Percentiles rank a stretch among this genome's conserved stretches.
These are phyloP conservation scores for Gila orcuttii DNA, from an alignment of 2,113 vertebrate species.

Conservation along the genomic window DNA sequence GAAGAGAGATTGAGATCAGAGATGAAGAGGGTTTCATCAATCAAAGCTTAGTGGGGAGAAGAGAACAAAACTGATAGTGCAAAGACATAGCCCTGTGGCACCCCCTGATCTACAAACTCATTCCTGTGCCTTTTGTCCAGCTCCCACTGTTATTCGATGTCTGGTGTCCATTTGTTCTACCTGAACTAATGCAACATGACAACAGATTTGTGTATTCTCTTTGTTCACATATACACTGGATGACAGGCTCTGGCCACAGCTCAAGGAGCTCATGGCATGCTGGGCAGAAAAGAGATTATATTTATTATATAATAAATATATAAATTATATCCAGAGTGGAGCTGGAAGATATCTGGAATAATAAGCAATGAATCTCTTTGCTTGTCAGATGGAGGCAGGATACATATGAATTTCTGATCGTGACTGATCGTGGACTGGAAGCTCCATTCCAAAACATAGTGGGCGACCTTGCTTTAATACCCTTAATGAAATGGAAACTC, in stretches of 20 bases:
- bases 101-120: slow-evolving; percentile 39
- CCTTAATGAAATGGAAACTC: not conserved
- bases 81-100: slow-evolving; percentile 60
- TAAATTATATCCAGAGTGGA: no score
- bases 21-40: slow-evolving; percentile 69
- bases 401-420: not conserved
- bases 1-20: slow-evolving; percentile 72
- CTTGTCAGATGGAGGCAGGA: slow-evolving; percentile 6
- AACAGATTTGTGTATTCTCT: slow-evolving; percentile 16
- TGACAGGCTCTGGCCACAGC: slow-evolving; percentile 11
- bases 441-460: not conserved
- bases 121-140: slow-evolving; percentile 39
- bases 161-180: slow-evolving; percentile 9
- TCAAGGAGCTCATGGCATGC: not conserved
- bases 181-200: slow-evolving; percentile 33
- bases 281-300: slow-evolving; percentile 18
- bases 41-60: slow-evolving; percentile 62
- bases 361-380: slow-evolving; percentile 8
- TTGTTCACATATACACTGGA: not conserved
- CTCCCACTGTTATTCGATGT: slow-evolving; percentile 24
- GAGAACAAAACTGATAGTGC: slow-evolving; percentile 53
- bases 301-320: no score
- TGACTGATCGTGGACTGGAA: not conserved
- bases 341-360: not conserved
- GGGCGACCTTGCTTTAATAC: not conserved